These are phyloP conservation scores for Diglossa cyanea DNA, from an alignment of 2,797 vertebrate species.

Conservation along the genomic window DNA sequence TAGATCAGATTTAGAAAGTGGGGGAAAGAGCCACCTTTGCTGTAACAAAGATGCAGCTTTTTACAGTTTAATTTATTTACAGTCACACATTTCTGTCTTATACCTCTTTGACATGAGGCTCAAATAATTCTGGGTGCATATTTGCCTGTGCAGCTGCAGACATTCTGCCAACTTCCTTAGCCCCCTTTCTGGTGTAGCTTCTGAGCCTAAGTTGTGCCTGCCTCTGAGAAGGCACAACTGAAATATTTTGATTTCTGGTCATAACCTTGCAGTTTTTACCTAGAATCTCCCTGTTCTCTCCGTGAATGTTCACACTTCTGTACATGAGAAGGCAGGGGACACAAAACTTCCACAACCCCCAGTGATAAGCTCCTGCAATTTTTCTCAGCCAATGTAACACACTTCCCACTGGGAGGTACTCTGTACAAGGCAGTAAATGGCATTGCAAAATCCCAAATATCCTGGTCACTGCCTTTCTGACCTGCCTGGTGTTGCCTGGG, in stretches of 20 bases:
- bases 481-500: background rate
- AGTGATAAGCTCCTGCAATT: background rate
- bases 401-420: rapidly evolving
- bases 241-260: background rate
- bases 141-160: background rate
- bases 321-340: background rate
- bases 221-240: background rate
- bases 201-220: rapidly evolving
- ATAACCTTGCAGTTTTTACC: background rate
- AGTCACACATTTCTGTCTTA: background rate
- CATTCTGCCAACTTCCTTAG: background rate
- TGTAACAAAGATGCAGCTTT: background rate
- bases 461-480: background rate
- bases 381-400: background rate
- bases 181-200: background rate
- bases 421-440: background rate
- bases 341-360: background rate
- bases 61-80: background rate
- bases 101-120: background rate
- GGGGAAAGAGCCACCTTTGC: background rate
- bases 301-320: background rate
- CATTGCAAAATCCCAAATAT: background rate
- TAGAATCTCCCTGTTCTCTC: background rate
- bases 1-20: background rate
- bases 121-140: rapidly evolving